A percentile compares a stretch with the other conserved stretches of the same genome.
phyloP scores from a whole-genome alignment of 1,140 invertebrate genomes.

The Chelonus insularis region DNA sequence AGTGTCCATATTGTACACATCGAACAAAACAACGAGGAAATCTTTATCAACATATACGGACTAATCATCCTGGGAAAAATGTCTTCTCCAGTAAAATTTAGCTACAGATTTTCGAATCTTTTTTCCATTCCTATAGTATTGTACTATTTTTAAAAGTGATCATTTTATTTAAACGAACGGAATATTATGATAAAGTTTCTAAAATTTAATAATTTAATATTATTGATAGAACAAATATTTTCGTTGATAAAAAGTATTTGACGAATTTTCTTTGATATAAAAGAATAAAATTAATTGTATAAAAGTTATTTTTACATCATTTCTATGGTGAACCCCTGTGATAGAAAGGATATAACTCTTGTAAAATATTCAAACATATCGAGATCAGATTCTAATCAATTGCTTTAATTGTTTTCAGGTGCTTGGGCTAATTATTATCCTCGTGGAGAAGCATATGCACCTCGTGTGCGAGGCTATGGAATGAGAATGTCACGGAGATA shows the following conservation, averaged over 20 bases:
- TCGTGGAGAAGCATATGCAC: neutral
- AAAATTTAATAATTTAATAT: no score
- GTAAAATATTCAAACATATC: no score
- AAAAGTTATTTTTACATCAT: no score
- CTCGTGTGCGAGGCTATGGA: neutral
- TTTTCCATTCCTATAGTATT: conserved; percentile 1
- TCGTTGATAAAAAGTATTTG: no score
- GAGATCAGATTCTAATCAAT: conserved; percentile 13
- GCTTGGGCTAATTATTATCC: conserved; percentile 34
- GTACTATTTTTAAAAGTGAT: conserved; percentile 12
- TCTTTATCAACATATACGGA: conserved; percentile 60
- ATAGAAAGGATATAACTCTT: no score
- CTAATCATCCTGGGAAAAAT: conserved; percentile 51
- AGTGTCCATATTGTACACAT: conserved; percentile 63
- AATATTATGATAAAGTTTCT: no score
- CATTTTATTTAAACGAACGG: no score
- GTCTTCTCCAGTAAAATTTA: conserved; percentile 58
- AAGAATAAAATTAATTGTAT: no score
- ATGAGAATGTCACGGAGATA: neutral
- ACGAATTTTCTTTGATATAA: no score
- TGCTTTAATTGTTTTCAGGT: conserved; percentile 39
- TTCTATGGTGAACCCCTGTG: no score
- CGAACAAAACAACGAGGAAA: conserved; percentile 61
- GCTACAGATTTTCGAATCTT: conserved; percentile 2
- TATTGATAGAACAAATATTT: no score